Conservation (phyloP, 2,113 vertebrate species). For the Pan paniscus region DNA sequence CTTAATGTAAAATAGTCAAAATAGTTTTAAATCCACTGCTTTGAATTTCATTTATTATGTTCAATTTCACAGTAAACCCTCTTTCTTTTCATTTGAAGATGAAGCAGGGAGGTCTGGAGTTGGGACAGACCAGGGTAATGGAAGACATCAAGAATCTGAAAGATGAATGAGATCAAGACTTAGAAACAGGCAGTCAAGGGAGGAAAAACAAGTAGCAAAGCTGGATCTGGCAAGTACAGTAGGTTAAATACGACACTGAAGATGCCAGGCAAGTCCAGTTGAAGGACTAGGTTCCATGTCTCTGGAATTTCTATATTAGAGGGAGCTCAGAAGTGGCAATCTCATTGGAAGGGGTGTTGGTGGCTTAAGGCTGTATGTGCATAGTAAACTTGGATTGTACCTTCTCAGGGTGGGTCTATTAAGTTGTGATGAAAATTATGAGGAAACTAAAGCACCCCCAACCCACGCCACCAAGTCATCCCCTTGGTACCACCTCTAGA, state of each 20-base stretch:
- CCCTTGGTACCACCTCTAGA: neutral
- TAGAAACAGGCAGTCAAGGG: neutral
- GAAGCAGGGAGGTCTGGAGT: neutral
- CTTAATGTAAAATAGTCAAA: conserved; percentile 31
- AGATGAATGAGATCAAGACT: neutral
- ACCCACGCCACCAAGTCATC: neutral
- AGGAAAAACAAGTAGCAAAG: neutral
- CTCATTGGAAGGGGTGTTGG: neutral
- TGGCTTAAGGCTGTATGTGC: neutral
- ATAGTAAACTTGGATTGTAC: neutral
- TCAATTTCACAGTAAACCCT: neutral
- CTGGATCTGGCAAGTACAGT: neutral
- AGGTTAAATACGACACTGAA: neutral
- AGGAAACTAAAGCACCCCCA: neutral
- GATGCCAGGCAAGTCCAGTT: neutral
- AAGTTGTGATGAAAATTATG: neutral
- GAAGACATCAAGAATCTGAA: neutral
- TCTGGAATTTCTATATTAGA: neutral
- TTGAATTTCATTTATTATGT: neutral
- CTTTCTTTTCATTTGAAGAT: neutral
- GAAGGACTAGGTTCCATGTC: too few species aligned
- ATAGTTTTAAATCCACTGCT: neutral
- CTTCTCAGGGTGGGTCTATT: neutral
- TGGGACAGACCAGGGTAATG: neutral
- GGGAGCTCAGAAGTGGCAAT: neutral